Evolutionary conservation across 2,113 vertebrate genomes (phyloP), one percentile per base, ranked within the genome.

Genomic region (Calonectris borealis): DNA sequence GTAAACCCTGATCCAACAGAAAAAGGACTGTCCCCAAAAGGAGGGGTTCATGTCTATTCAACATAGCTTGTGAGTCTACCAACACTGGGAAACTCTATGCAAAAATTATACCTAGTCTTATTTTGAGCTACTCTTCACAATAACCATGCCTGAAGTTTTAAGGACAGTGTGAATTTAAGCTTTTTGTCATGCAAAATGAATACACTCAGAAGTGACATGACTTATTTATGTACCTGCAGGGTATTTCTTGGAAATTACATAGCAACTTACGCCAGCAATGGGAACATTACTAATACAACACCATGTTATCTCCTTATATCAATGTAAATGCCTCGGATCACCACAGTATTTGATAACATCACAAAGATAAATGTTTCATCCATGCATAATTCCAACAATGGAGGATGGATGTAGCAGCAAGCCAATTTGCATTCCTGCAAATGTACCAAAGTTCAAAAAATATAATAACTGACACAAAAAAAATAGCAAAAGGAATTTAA

Each of bases 171-270:
- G 77, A 89, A 94, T 89, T 89, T 75, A 91, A 83, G 87, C 64
- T 96, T 96, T 93, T 88, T 81, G 89, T 85, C 85, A 94, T 94
- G 82, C 79, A 94, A 88, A 97, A 95, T 81, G 87, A 91, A 95
- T 93, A 71, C 64, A 64, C 51, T 80, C 68, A 90, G 82, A 94
- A 80, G 62, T 75, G 55, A 60, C 58, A 97, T 95, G 85, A 95
- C 84, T 97, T 96, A 95, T 95, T 96, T 93, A 92, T 95, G 87
- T 94, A 96, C 91, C 96, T 93, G 85, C 91, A 92, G 93, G 96
- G 87, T 91, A 86, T 64, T 90, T 94, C 94, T 88, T 93, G 85
- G 68, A 96, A 97, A 96, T 88, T 88, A 86, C 93, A 93, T 13
- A 83, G 89, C 86, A 96, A 83, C 91, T 93, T 94, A 90, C 66